Conservation (phyloP, 2,113 vertebrate species). For the Myrmecobius fasciatus region DNA sequence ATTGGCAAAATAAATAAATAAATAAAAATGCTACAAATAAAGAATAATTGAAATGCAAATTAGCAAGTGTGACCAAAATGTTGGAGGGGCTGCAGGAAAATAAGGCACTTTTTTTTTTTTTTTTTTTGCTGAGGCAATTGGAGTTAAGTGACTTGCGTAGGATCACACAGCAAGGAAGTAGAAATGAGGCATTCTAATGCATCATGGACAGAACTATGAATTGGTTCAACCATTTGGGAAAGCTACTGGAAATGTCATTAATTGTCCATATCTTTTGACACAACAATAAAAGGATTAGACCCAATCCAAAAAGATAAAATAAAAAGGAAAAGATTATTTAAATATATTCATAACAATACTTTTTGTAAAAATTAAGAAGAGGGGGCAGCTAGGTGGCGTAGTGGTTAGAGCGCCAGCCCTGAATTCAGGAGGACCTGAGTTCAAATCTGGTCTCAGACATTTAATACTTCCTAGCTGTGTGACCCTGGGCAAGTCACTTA, state of each 20-base stretch:
- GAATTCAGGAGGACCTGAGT: no score
- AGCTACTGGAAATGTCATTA: background rate
- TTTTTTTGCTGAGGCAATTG: no score
- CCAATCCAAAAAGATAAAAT: constrained; percentile 11
- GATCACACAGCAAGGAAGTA: no score
- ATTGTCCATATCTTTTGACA: background rate
- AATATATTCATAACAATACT: background rate
- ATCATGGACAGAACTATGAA: background rate
- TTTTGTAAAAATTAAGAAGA: constrained; percentile 1
- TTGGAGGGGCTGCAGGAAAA: background rate
- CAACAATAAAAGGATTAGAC: constrained; percentile 1
- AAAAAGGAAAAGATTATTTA: background rate
- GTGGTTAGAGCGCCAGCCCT: no score
- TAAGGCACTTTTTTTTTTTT: no score
- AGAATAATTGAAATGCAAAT: background rate
- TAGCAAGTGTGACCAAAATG: background rate
- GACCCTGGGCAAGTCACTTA: no score
- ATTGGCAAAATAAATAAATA: background rate
- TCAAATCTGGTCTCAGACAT: no score
- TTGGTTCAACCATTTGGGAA: background rate
- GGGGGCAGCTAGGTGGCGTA: background rate
- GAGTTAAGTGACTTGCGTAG: no score
- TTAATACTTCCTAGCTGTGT: no score
- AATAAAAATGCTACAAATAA: background rate
- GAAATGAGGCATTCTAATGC: background rate